Evolutionary conservation across 2,797 vertebrate genomes (phyloP).

Genomic region (Tenualosa thibaudeaui): DNA sequence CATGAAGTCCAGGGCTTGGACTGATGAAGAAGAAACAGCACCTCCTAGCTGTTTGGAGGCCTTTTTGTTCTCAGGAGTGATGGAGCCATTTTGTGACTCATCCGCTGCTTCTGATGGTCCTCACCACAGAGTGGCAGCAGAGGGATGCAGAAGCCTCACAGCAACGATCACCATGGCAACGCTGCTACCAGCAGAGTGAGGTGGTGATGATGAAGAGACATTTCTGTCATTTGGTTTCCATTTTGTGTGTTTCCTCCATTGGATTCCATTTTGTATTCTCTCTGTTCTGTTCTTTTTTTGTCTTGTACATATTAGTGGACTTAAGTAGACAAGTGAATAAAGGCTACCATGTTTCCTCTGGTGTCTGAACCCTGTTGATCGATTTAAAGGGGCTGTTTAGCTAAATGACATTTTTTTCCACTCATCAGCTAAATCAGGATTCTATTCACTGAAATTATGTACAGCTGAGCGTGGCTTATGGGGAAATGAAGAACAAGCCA

Average conservation of each 20-base stretch:
- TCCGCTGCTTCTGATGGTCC: background rate
- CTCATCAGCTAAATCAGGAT: background rate
- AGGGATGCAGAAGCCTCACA: background rate
- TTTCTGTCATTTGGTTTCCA: constrained; percentile 55
- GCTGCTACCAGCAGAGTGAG: constrained; percentile 10
- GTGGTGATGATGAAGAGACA: constrained; percentile 38
- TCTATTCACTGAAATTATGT: background rate
- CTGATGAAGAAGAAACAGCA: constrained; percentile 52
- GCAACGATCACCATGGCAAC: background rate
- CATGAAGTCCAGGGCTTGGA: constrained; percentile 78
- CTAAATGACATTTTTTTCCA: background rate
- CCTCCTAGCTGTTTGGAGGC: constrained; percentile 43
- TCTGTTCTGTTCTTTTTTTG: background rate
- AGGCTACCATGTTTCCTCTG: background rate
- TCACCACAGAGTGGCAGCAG: constrained; percentile 35
- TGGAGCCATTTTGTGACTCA: constrained; percentile 20
- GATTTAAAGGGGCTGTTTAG: background rate
- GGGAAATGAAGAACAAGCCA: background rate
- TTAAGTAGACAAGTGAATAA: background rate
- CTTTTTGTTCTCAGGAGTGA: background rate
- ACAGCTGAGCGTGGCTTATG: background rate
- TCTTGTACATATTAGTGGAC: background rate
- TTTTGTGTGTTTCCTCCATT: constrained; percentile 49
- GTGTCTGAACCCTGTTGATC: constrained; percentile 15
- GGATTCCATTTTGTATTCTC: constrained; percentile 55